Evolutionary conservation across 37 sponge, comb jelly and placozoan species (phyloP).

Genomic region (Oscarella lobularis): DNA sequence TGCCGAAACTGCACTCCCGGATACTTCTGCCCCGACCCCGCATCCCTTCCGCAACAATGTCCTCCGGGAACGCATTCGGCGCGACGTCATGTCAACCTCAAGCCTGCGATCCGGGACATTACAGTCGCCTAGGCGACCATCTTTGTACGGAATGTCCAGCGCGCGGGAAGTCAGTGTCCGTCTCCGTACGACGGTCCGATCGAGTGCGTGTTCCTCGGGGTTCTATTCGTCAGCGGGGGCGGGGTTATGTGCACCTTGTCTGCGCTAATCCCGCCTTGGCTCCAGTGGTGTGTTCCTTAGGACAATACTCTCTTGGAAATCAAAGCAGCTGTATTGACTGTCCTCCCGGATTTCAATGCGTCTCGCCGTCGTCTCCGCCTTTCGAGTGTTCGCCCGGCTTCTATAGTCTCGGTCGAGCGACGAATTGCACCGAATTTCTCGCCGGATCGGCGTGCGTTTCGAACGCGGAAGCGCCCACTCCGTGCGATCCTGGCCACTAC

Average conservation of each 20-base stretch:
- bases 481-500: neutral
- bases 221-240: neutral
- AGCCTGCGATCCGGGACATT: conserved; percentile 6
- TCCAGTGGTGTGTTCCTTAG: neutral
- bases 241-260: neutral
- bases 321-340: conserved; percentile 1
- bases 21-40: neutral
- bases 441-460: neutral
- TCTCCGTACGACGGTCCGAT: neutral
- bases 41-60: neutral
- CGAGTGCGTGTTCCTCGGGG: neutral
- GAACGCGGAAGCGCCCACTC: neutral
- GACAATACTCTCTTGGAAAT: conserved; percentile 7
- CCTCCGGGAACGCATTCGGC: neutral
- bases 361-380: neutral
- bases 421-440: neutral
- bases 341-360: neutral
- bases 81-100: too few species aligned
- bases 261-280: conserved; percentile 1
- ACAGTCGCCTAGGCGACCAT: neutral
- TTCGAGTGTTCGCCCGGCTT: neutral
- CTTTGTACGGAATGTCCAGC: neutral
- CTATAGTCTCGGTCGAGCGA: neutral
- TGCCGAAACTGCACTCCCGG: neutral
- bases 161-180: neutral